A percentile compares a stretch with the other conserved stretches of the same genome.
Conservation (phyloP, 2,113 vertebrate species). For the Triplophysa tibetana region DNA sequence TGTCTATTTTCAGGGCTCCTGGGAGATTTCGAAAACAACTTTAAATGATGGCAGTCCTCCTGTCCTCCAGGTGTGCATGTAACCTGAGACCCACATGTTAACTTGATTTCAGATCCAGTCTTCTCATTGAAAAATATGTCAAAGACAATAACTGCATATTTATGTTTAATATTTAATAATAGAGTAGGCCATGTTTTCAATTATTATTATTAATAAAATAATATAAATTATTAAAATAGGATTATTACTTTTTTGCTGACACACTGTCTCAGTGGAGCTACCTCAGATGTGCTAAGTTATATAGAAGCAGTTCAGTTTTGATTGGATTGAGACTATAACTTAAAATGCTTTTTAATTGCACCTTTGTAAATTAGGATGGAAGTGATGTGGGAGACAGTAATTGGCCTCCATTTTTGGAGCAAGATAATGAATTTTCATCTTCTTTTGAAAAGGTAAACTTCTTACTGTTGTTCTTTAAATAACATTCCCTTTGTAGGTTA, state of each 20-base stretch:
- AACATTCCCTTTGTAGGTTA: not conserved
- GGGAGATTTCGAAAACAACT: not conserved
- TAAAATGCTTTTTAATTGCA: conserved; percentile 22
- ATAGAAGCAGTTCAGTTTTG: not conserved
- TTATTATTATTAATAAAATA: too few relatives aligned
- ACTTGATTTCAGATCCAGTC: conserved; percentile 5
- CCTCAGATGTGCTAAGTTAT: not conserved
- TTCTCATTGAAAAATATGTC: conserved; percentile 7
- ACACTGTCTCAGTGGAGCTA: not conserved
- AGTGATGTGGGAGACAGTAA: conserved; percentile 11
- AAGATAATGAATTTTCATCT: not conserved
- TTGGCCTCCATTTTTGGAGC: conserved; percentile 2
- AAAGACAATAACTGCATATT: conserved; percentile 5
- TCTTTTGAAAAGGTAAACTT: conserved; percentile 25
- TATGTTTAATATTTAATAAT: not conserved
- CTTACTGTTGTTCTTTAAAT: not conserved
- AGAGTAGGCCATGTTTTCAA: not conserved
- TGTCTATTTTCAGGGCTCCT: conserved; percentile 13
- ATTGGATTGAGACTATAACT: not conserved
- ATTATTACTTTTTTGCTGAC: not conserved
- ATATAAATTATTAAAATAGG: too few relatives aligned
- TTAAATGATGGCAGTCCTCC: too few relatives aligned
- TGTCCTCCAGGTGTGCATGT: not conserved
- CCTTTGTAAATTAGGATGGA: conserved; percentile 2
- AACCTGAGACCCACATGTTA: not conserved